Evolutionary conservation across 1,140 invertebrate species (phyloP), one percentile per base, ranked within the genome.

Genomic region (Drosophila subpulchrella): DNA sequence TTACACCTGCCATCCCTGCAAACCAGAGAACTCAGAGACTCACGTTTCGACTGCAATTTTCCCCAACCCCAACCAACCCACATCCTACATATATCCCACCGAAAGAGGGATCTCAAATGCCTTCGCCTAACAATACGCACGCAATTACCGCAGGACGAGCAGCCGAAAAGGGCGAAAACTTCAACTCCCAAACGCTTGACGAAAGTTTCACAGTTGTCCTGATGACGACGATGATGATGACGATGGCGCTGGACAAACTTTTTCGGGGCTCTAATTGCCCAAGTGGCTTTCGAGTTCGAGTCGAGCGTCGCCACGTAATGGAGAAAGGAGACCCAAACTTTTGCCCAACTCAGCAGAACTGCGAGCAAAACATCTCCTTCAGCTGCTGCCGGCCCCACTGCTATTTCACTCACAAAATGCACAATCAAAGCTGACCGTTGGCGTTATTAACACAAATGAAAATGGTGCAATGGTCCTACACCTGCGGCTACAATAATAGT

Each of bases 401-500:
- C 74, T 50, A 46, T 66, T 72, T 50, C 53, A 50, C 53, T 50
- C 53, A 51, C 60, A 83, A 88, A 88, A 80, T 79, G 83, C 63
- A 74, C 83, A 89, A 88, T 88, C 83, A 88, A 88, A 88, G 83
- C 79, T 83, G 83, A 88, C 83, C 84, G 71, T 75, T 82, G 83
- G 75, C 61, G 75, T 75, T 82, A 82, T 71, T 76, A 88, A 76
- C 71, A 65, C 62, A 86, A 79, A 81, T 73, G 61, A 63, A 74
- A 79, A 77, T 70, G 70, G 56, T 38, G 62, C 63, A 51, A 51
- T 41, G 20, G 44, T 57, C 62, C 61, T 44, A 74, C 38, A 46
- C 24, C 24, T 24, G 20, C 6, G 15, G 36, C 32, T 13, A 32
- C 46, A 38, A 38, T 8, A 32, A 13, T 20, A 42, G 8, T 27